Percentiles rank a stretch among this genome's conserved stretches.
Evolutionary conservation across 64 coral and sea anemone genomes (phyloP).

Genomic region (Astreopora myriophthalma): DNA sequence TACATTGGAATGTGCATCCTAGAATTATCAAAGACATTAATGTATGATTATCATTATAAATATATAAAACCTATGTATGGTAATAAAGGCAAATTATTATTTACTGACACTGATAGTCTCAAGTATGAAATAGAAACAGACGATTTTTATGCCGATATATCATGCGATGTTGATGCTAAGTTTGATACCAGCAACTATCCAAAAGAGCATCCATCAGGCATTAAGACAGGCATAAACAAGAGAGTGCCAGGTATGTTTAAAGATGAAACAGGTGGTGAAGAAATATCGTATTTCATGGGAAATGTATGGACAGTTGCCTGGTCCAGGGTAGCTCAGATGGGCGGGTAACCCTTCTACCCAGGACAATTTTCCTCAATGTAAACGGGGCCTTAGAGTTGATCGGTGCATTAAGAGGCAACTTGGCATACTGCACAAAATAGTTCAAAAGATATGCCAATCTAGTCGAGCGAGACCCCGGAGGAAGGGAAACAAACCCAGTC

Average conservation of each 20-base stretch:
- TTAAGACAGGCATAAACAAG: not conserved
- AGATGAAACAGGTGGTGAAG: not conserved
- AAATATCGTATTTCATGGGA: constrained; percentile 23
- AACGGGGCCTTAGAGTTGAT: too few species aligned
- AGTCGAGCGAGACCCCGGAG: too few species aligned
- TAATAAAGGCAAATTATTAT: not conserved
- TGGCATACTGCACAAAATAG: too few species aligned
- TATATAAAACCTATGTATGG: not conserved
- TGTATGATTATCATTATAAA: not conserved
- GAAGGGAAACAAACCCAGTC: too few species aligned
- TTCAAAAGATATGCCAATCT: too few species aligned
- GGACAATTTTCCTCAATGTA: too few species aligned
- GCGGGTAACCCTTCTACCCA: too few species aligned
- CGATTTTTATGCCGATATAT: not conserved
- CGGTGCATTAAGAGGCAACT: too few species aligned
- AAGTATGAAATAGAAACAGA: not conserved
- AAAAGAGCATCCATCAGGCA: constrained; percentile 2
- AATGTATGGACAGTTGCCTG: too few species aligned
- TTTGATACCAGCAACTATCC: not conserved
- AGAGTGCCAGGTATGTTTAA: constrained; percentile 4
- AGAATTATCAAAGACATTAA: not conserved
- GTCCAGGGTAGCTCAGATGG: too few species aligned
- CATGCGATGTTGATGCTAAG: not conserved
- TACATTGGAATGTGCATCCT: not conserved
- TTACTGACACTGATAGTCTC: not conserved